phyloP scores from a whole-genome alignment of 2,888 invertebrate species.

The Heliothis peltigera region DNA sequence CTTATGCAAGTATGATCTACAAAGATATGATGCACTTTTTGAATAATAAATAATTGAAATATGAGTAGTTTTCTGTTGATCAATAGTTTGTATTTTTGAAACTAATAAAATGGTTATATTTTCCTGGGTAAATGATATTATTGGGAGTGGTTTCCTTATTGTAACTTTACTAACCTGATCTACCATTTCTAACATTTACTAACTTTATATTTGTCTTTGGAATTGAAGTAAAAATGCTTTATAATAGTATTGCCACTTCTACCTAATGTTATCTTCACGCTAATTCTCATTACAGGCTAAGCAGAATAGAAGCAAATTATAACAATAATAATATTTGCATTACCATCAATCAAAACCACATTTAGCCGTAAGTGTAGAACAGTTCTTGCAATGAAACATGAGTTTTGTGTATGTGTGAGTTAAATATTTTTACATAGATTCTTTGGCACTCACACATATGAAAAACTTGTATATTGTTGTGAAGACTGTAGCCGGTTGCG shows the following conservation, averaged over 20 bases:
- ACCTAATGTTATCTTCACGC: slow-evolving; percentile 12
- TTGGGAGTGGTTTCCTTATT: too few relatives aligned
- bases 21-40: background rate
- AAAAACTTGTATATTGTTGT: slow-evolving; percentile 29
- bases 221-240: slow-evolving; percentile 1
- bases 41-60: background rate
- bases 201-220: background rate
- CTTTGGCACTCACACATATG: slow-evolving; percentile 4
- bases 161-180: background rate
- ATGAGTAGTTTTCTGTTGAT: background rate
- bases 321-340: slow-evolving; percentile 19
- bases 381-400: slow-evolving; percentile 24
- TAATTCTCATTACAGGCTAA: slow-evolving; percentile 41
- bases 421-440: too few relatives aligned
- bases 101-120: background rate
- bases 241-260: slow-evolving; percentile 1
- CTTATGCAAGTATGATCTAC: background rate
- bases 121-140: background rate
- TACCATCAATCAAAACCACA: slow-evolving; percentile 19
- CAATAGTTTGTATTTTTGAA: background rate
- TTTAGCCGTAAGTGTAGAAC: slow-evolving; percentile 34
- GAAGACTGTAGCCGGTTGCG: slow-evolving; percentile 11
- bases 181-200: background rate
- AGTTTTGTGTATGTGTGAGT: slow-evolving; percentile 22
- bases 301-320: slow-evolving; percentile 29